Conservation (phyloP, 2,797 vertebrate species). For the Poecilia picta region DNA sequence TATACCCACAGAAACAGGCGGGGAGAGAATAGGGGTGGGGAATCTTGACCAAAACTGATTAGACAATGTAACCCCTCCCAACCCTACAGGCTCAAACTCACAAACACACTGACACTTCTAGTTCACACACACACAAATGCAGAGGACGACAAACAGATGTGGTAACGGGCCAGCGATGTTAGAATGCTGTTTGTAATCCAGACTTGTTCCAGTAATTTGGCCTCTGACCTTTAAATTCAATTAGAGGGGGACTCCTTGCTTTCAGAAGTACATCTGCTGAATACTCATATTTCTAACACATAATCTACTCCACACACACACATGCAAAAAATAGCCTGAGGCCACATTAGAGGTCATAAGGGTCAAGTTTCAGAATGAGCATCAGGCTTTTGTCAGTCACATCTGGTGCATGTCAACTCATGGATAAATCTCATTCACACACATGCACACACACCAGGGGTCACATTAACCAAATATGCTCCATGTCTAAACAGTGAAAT, state of each 20-base stretch:
- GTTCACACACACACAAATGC: conserved; percentile 27
- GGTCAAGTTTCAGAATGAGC: conserved; percentile 41
- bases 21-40: conserved; percentile 75
- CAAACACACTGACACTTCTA: conserved; percentile 34
- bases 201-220: conserved; percentile 41
- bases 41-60: conserved; percentile 78
- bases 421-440: neutral
- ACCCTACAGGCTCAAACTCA: conserved; percentile 34
- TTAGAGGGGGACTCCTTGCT: neutral
- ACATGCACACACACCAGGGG: neutral
- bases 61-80: conserved; percentile 75
- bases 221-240: conserved; percentile 61
- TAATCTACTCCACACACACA: conserved; percentile 11
- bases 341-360: conserved; percentile 13
- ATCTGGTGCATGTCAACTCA: neutral
- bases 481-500: no score
- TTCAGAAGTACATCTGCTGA: conserved; percentile 42
- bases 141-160: conserved; percentile 27
- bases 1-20: conserved; percentile 81
- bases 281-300: conserved; percentile 44
- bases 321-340: conserved; percentile 22
- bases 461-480: no score
- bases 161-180: conserved; percentile 19
- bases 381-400: conserved; percentile 2
- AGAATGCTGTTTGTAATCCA: conserved; percentile 22